Percentiles rank a stretch among this genome's conserved stretches.
phyloP scores from a whole-genome alignment of 1,140 invertebrate species.

The Calycopis cecrops region DNA sequence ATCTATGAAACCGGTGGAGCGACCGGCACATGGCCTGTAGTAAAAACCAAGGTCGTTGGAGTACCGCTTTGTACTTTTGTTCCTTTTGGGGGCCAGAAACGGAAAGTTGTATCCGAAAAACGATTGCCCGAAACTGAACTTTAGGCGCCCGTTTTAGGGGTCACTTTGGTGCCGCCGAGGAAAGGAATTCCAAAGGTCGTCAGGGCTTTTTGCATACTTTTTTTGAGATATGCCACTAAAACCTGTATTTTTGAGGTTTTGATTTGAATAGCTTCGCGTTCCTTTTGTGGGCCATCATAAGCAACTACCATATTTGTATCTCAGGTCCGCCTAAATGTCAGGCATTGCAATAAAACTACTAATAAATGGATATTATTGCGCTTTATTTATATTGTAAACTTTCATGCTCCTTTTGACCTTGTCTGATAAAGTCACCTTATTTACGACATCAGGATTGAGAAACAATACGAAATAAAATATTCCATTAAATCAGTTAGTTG shows the following conservation, averaged over 20 bases:
- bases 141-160: slow-evolving; percentile 15
- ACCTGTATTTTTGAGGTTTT: neutral
- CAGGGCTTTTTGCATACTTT: slow-evolving; percentile 51
- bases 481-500: too few species aligned
- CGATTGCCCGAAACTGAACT: slow-evolving; percentile 19
- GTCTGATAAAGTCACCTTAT: too few species aligned
- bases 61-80: slow-evolving; percentile 54
- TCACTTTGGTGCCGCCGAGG: slow-evolving; percentile 19
- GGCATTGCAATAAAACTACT: too few species aligned
- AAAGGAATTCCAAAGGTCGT: slow-evolving; percentile 59
- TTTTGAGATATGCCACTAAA: slow-evolving; percentile 28
- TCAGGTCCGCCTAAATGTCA: too few species aligned
- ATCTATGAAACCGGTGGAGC: slow-evolving; percentile 43
- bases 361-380: too few species aligned
- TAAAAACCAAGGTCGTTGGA: slow-evolving; percentile 61
- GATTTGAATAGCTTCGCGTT: neutral
- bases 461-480: too few species aligned
- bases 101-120: neutral
- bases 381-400: too few species aligned
- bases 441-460: too few species aligned
- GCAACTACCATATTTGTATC: too few species aligned
- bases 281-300: too few species aligned
- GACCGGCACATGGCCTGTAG: slow-evolving; percentile 64
- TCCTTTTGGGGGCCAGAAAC: slow-evolving; percentile 6
- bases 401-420: too few species aligned